Percentiles rank a stretch among this genome's conserved stretches.
Conservation (phyloP, 35 echinoderm and acorn worm genomes). For the Patiria miniata region DNA sequence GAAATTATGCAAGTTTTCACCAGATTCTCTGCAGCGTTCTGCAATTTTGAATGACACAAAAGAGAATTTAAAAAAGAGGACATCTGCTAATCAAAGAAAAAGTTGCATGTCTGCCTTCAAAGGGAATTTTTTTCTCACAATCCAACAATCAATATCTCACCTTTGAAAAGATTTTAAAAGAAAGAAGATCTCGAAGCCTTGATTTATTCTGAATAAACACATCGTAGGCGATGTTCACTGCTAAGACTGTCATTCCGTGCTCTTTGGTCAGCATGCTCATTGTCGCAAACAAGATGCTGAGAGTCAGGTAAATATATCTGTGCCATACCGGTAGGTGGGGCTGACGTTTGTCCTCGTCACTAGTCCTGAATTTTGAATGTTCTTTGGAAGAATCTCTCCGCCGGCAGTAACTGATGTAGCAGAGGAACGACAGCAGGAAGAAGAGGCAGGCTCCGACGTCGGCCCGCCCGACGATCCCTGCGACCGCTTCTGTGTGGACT, state of each 20-base stretch:
- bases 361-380: neutral
- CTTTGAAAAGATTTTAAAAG: conserved; percentile 63
- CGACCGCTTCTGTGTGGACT: conserved; percentile 93
- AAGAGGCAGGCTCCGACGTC: conserved; percentile 87
- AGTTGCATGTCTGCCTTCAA: too few species aligned
- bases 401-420: conserved; percentile 76
- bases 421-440: conserved; percentile 72
- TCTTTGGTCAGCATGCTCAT: conserved; percentile 92
- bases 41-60: too few species aligned
- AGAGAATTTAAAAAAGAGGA: too few species aligned
- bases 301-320: conserved; percentile 37
- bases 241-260: conserved; percentile 87
- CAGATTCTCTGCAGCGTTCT: too few species aligned
- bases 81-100: too few species aligned
- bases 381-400: neutral
- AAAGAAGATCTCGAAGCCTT: conserved; percentile 24
- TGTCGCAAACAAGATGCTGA: conserved; percentile 45
- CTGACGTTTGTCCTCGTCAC: neutral
- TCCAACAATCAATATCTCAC: conserved; percentile 30
- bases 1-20: too few species aligned
- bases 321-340: neutral
- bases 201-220: conserved; percentile 70
- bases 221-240: conserved; percentile 88
- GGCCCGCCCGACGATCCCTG: conserved; percentile 89
- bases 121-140: neutral